Base-by-base conservation (phyloP, 2,113 vertebrate genomes). In the Labeo rohita region DNA sequence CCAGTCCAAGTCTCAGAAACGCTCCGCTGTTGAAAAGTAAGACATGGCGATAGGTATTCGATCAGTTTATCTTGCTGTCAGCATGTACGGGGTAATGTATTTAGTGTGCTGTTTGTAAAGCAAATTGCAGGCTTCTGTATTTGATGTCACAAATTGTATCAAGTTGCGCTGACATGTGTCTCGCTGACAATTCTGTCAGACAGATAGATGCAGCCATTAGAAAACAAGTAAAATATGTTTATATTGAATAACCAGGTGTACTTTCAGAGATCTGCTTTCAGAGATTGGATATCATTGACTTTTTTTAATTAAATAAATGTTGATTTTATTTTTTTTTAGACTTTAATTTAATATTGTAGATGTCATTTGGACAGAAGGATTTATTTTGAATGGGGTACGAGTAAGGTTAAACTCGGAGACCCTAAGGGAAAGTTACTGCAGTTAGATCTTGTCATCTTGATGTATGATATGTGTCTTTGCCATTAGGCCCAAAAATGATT, bases 1-100 rank as follows among this genome's bases (percentile, higher is more conserved):
- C 81, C 98, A 99, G 78, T 94, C 97, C 47, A 99, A 99, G 91
- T 97, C 97, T 86, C 98, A 99, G 95, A 99, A 99, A 88, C 94
- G 98, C n/a, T 99, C 98, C 8, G 98, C 97, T 18, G 98, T 99
- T n/a, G 98, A 99, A 91, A 99, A 99, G 98, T 99, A 95, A 96
- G 93, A 81, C 72, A 68, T 15, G 49, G 34, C 79, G 77, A 7
- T 65, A 47, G 10, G n/a, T 5, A 66, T 80, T 80, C 54, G 15
- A 54, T 77, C 75, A 54, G 49, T 45, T 80, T 80, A 63, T 80
- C 18, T 65, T 21, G 36, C 70, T 36, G 87, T 66, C 83, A 50
- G 23, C 66, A 84, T 78, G 49, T 68, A 54, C n/a, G 10, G 65
- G 8, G 50, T 49, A 74, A 43, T 79, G 80, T 28, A 45, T 72